A percentile compares a stretch with the other conserved stretches of the same genome.
Conservation (phyloP, 1,140 invertebrate species). For the Penaeus chinensis region DNA sequence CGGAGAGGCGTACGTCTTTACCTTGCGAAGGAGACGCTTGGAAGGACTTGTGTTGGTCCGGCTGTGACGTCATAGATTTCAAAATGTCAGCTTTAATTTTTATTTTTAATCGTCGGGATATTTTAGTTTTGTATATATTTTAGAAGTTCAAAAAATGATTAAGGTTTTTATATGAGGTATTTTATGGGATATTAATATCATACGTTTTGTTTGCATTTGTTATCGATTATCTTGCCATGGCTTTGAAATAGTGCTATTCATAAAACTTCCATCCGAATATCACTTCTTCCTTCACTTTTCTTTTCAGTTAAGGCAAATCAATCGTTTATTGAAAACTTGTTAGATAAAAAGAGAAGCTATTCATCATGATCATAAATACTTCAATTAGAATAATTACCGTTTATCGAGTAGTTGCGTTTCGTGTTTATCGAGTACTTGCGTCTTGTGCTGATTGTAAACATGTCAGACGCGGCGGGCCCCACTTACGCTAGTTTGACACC, state of each 20-base stretch:
- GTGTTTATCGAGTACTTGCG: not conserved
- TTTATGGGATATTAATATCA: too few relatives aligned
- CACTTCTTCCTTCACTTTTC: conserved; percentile 26
- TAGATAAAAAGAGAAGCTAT: not conserved
- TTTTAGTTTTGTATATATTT: too few relatives aligned
- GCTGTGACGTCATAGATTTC: conserved; percentile 20
- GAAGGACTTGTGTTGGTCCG: not conserved
- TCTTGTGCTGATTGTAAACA: conserved; percentile 26
- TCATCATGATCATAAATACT: not conserved
- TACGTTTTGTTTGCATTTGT: not conserved
- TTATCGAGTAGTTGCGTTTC: conserved; percentile 11
- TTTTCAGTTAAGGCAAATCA: conserved; percentile 19
- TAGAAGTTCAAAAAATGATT: too few relatives aligned
- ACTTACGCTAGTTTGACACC: conserved; percentile 62
- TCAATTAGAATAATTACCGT: conserved; percentile 11
- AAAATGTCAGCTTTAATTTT: not conserved
- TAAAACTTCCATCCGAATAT: conserved; percentile 45
- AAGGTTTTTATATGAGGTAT: too few relatives aligned
- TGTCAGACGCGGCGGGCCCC: conserved; percentile 53
- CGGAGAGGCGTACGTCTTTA: not conserved
- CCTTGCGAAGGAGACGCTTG: conserved; percentile 7
- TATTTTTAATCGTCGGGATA: too few relatives aligned
- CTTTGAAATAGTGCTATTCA: not conserved
- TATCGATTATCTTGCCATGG: conserved; percentile 41
- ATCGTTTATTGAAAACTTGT: too few relatives aligned